These are phyloP conservation scores for Pristis pectinata DNA, from an alignment of 2,797 vertebrate genomes.

Conservation along the genomic window DNA sequence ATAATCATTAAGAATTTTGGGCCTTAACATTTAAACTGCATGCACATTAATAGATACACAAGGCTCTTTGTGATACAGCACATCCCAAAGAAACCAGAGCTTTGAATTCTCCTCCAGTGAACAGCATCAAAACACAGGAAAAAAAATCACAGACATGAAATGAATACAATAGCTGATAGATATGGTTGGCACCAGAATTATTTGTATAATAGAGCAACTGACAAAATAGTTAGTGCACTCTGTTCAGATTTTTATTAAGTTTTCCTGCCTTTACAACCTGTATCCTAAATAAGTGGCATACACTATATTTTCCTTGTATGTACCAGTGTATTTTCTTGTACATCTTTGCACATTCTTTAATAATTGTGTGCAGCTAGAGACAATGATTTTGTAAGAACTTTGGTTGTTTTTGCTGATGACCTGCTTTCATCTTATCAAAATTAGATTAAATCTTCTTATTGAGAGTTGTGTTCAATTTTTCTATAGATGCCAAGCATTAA, in stretches of 20 bases:
- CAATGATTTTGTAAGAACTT: neutral
- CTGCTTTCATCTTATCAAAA: neutral
- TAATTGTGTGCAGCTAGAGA: neutral
- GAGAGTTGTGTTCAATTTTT: neutral
- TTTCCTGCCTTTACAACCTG: constrained; percentile 11
- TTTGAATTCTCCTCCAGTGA: neutral
- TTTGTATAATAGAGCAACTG: neutral
- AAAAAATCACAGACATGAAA: neutral
- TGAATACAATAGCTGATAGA: neutral
- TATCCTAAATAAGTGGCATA: neutral
- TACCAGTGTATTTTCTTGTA: neutral
- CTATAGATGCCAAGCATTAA: neutral
- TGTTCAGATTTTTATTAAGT: neutral
- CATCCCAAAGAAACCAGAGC: neutral
- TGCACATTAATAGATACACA: neutral
- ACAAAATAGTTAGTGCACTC: neutral
- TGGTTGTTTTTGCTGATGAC: neutral
- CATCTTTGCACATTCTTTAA: neutral
- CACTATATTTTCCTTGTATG: neutral
- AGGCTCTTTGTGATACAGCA: neutral
- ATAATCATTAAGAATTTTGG: neutral
- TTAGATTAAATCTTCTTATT: neutral
- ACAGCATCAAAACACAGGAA: neutral
- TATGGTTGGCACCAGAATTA: neutral
- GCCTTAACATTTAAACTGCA: neutral